These are phyloP conservation scores for Spinus olivaceus DNA, from an alignment of 2,797 vertebrate genomes.

Conservation along the genomic window DNA sequence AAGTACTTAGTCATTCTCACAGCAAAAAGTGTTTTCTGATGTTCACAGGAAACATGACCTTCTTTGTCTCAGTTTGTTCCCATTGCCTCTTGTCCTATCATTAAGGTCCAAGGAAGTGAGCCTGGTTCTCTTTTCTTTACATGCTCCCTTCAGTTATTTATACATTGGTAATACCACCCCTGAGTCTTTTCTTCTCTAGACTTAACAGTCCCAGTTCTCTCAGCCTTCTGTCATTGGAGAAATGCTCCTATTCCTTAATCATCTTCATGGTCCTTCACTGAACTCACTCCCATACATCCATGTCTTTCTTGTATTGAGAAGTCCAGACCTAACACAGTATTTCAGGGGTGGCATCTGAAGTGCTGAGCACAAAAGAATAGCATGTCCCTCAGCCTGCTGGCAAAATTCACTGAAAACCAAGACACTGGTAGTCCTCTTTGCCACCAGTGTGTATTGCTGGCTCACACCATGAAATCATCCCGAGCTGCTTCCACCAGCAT, in stretches of 20 bases:
- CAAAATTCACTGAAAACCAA: neutral
- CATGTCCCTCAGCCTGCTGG: neutral
- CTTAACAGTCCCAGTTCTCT: neutral
- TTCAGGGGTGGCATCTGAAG: neutral
- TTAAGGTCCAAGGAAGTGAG: neutral
- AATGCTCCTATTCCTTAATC: neutral
- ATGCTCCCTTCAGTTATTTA: neutral
- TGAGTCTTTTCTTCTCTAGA: neutral
- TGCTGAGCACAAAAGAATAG: neutral
- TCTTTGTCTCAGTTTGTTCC: neutral
- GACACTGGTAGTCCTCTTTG: neutral
- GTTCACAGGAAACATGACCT: neutral
- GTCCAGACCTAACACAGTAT: neutral
- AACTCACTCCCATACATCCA: neutral
- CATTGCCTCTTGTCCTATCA: neutral
- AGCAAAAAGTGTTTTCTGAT: neutral
- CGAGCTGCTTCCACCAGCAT: neutral
- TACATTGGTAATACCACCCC: neutral
- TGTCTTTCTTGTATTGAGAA: neutral
- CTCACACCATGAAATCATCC: fast-evolving
- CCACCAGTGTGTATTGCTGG: neutral
- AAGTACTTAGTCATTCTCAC: neutral
- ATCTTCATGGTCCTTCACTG: neutral
- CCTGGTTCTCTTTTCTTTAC: neutral
- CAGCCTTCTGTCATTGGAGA: neutral